Base-by-base conservation (phyloP, 2,888 invertebrate genomes). In the Tinea trinotella region DNA sequence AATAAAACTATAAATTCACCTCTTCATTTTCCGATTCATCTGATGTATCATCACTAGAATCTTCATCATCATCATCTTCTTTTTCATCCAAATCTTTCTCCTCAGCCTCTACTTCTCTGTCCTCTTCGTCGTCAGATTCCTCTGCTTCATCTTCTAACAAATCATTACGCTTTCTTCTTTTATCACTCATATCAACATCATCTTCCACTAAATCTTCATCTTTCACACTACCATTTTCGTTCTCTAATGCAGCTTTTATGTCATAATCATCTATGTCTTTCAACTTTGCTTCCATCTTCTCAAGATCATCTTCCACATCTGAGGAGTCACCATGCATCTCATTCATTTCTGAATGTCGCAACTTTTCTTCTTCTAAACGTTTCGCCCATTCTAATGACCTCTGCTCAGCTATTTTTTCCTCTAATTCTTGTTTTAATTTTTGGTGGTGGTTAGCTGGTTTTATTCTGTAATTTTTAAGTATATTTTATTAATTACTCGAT, bases 371-470 rank as follows among this genome's bases (percentile, higher is more conserved):
- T 61, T 91, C 88, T 20, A 88, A 76, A 52, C 90, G 89, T 62
- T 91, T 89, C 55, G 89, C 86, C 89, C 94, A 90, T 61, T 93
- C 91, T 56, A 91, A 85, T 35, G 90, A 88, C 52, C 94, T 83
- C 63, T 90, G 91, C 58, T 89, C 87, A 1, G 89, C 89, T 65
- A 96, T 95, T 72, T 92, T 85, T 10, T 88, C 82, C 64, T 92
- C 89, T 1, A 96, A 80, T 58, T 91, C 90, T 57, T 90, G 88
- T 66, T 91, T 92, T 53, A 96, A 76, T 61, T 89, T 90, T n/a
- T 87, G 70, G 59, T 92, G 88, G 61, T 90, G 91, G 1, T 89
- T 89, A 0, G 96, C 94, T 40, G 94, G 92, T 67, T 90, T 77
- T 57, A 79, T 73, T 60, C 88, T 89, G 57, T 53, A 48, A 10